Evolutionary conservation across 2,113 vertebrate species (phyloP), one percentile per base, ranked within the genome.

Genomic region (Lepus americanus): DNA sequence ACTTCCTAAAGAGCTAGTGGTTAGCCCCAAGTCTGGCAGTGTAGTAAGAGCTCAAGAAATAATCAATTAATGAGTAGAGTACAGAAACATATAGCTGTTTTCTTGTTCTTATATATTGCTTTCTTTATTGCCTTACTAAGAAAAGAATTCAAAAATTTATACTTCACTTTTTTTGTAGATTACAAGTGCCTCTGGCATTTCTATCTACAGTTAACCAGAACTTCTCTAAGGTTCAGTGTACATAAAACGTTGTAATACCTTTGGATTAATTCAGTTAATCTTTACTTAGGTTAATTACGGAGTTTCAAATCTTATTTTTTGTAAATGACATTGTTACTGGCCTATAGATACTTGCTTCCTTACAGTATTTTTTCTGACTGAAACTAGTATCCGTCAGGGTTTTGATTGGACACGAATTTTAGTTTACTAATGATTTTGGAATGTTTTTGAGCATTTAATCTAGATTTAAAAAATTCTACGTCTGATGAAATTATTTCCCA

Each of bases 401-500:
- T 96, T 67, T 67, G 33, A 81, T 19, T 59, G 72, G 83, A 84
- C 44, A 63, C 86, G 44, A 88, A 12, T 87, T 82, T 81, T 73
- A 77, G 19, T 92, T 94, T 96, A 77, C 83, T 94, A 90, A 90
- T 94, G 36, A 27, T 86, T 89, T 94, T 86, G 91, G 87, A 90
- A 94, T 96, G 66, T 89, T 95, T 92, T 80, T 79, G 49, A 82
- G 84, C 80, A 95, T 81, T 92, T 80, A 81, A 87, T 93, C 84
- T 72, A 76, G 16, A 79, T 64, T 89, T 92, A 64, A 81, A 87
- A 90, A 91, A 70, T 77, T 93, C 83, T 93, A 55, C 76, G 70
- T 92, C 55, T 77, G 90, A 82, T 72, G 25, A 90, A 94, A 84
- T 85, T 77, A 93, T 94, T 96, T 92, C 77, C 66, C 39, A 95